phyloP scores from a whole-genome alignment of 2,113 vertebrate genomes.

The Lethenteron camtschaticum region DNA sequence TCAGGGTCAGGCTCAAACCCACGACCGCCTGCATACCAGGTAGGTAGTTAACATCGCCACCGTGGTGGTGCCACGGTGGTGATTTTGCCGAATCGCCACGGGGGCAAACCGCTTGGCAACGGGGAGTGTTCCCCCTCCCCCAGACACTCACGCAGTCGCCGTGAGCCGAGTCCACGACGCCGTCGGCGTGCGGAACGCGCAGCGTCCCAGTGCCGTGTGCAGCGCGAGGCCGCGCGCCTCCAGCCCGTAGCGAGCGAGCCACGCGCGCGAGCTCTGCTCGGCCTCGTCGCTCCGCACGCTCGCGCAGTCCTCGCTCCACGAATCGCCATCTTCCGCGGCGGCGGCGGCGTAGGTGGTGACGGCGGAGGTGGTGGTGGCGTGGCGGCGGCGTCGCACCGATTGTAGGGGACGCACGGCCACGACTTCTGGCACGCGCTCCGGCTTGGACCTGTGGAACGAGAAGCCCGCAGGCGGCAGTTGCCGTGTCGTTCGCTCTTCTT shows the following conservation, averaged over 20 bases:
- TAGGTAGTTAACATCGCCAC: not conserved
- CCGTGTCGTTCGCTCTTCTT: no score
- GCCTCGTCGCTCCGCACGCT: no score
- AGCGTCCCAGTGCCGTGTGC: constrained; percentile 26
- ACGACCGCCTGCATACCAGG: not conserved
- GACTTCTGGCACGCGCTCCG: no score
- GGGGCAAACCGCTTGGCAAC: not conserved
- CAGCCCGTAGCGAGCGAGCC: constrained; percentile 34
- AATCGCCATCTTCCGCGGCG: no score
- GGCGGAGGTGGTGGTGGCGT: no score
- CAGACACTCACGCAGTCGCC: constrained; percentile 23
- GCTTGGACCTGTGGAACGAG: no score
- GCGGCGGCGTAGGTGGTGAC: no score
- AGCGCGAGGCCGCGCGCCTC: constrained; percentile 30
- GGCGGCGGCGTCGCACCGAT: no score
- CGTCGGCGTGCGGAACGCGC: constrained; percentile 30
- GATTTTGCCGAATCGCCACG: not conserved
- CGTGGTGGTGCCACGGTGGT: not conserved
- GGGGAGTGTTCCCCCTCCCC: constrained; percentile 31
- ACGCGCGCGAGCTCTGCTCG: constrained; percentile 21
- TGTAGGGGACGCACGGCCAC: no score
- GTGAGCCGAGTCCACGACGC: constrained; percentile 30
- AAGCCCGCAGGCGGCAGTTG: no score
- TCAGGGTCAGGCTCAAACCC: not conserved
- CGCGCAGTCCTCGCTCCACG: no score